Conservation (phyloP, 2,113 vertebrate genomes). For the Craseonycteris thonglongyai region DNA sequence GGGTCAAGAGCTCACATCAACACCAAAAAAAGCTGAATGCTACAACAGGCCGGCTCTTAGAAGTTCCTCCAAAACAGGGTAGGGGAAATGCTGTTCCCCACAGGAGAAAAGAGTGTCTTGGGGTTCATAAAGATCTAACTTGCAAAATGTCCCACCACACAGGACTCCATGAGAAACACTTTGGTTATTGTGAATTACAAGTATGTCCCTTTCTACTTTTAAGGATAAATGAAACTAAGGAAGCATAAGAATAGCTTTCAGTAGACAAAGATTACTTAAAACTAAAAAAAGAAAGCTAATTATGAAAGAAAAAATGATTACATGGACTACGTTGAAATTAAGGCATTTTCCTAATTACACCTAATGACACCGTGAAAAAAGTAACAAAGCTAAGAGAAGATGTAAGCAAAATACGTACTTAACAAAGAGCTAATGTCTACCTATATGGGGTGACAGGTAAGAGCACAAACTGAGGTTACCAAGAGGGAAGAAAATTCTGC, state of each 20-base stretch:
- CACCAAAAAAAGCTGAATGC: neutral
- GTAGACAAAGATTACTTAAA: neutral
- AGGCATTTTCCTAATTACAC: neutral
- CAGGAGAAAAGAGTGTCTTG: neutral
- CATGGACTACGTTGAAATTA: neutral
- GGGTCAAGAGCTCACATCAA: neutral
- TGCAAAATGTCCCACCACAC: neutral
- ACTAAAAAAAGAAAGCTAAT: neutral
- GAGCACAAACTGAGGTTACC: neutral
- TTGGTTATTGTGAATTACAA: neutral
- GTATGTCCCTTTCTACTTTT: neutral
- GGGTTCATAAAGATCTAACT: neutral
- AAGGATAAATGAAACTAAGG: neutral
- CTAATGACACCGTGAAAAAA: neutral
- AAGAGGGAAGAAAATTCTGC: neutral
- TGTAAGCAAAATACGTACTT: neutral
- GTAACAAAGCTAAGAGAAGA: neutral
- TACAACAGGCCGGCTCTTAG: neutral
- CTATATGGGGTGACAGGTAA: neutral
- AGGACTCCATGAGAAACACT: neutral
- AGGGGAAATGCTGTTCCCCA: neutral
- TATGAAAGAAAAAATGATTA: neutral
- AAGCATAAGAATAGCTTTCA: neutral
- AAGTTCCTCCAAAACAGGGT: neutral
- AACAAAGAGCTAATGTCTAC: neutral